Percentiles rank a stretch among this genome's conserved stretches.
Conservation (phyloP, 2,113 vertebrate genomes). For the Anoplopoma fimbria region DNA sequence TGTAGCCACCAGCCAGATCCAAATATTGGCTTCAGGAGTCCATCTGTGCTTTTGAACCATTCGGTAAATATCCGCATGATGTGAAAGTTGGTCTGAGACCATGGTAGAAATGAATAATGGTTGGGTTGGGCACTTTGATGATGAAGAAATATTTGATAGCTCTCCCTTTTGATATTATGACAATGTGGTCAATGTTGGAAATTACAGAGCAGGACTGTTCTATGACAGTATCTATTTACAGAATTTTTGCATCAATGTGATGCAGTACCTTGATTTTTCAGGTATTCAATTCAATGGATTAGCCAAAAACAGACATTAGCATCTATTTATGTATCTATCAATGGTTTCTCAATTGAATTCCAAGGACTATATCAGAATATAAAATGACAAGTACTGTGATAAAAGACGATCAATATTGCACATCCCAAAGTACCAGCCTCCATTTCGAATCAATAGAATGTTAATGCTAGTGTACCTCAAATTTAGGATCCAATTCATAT, state of each 20-base stretch:
- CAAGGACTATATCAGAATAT: neutral
- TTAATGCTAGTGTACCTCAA: neutral
- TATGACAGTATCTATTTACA: neutral
- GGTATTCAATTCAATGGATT: neutral
- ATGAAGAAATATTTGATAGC: neutral
- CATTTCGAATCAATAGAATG: constrained; percentile 11
- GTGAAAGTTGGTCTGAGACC: neutral
- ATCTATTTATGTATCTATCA: neutral
- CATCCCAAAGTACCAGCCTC: neutral
- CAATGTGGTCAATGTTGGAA: neutral
- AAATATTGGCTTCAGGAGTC: neutral
- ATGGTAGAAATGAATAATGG: neutral
- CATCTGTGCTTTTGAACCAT: neutral
- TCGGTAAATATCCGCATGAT: neutral
- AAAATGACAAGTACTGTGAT: neutral
- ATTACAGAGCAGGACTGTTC: neutral
- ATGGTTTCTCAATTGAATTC: neutral
- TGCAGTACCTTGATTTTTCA: neutral
- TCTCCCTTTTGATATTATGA: neutral
- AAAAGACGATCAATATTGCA: neutral
- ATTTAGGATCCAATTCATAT: neutral
- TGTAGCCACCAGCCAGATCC: neutral
- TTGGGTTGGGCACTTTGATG: neutral
- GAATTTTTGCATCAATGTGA: constrained; percentile 20
- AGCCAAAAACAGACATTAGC: constrained; percentile 1